Evolutionary conservation across 2,113 vertebrate species (phyloP), one percentile per base, ranked within the genome.

Genomic region (Heloderma charlesbogerti): DNA sequence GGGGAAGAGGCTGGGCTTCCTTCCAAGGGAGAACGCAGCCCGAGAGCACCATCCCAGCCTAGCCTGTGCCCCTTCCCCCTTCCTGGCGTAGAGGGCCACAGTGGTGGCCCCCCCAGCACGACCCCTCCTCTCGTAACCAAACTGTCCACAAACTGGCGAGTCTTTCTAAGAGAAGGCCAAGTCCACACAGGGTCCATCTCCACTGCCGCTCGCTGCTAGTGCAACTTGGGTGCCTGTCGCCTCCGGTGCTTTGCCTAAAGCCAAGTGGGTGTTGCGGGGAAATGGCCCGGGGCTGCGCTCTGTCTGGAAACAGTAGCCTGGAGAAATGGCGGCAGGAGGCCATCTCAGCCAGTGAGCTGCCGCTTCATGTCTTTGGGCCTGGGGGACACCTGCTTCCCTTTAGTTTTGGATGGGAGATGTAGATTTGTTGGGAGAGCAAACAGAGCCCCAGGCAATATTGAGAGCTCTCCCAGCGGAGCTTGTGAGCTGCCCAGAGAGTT

Each of bases 341-440:
- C 37, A 7, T 82, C 72, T 40, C 12, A n/a, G n/a, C 7, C 27
- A 6, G 2, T 20, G 18, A 72, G 83, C n/a, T n/a, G 67, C 88
- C 80, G n/a, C n/a, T n/a, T 89, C 88, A 43, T 83, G 37, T 43
- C 48, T 81, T 81, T n/a, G n/a, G n/a, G n/a, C n/a, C n/a, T n/a
- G n/a, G n/a, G n/a, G n/a, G n/a, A n/a, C n/a, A n/a, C n/a, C n/a
- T n/a, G n/a, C n/a, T n/a, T n/a, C n/a, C n/a, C n/a, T n/a, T n/a
- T n/a, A n/a, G n/a, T n/a, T n/a, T n/a, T n/a, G n/a, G n/a, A n/a
- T n/a, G 31, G 48, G 78, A 51, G 48, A 80, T 80, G 48, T 29
- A 79, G 40, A 29, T 25, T 12, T 45, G 5, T 22, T 2, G 25
- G 45, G 48, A 79, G 48, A 29, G 12, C 77, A 79, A 79, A 48